Evolutionary conservation across 2,797 vertebrate species (phyloP).

Genomic region (Pelochelys cantorii): DNA sequence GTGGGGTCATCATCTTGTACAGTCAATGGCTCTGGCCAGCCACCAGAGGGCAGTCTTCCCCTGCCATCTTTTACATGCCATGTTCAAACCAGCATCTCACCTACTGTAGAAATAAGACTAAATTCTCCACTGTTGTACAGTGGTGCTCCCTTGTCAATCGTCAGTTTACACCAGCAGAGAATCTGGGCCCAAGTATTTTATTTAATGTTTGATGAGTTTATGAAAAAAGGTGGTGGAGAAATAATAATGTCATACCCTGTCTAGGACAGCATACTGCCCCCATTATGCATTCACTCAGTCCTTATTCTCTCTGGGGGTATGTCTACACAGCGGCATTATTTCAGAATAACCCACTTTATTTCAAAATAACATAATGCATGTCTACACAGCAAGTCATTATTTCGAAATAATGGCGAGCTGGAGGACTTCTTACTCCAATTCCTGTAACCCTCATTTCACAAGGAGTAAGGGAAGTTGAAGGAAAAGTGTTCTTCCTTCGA

Average conservation of each 20-base stretch:
- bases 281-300: neutral
- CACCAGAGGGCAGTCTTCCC: conserved; percentile 1
- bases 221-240: no score
- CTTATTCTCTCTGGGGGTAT: neutral
- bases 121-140: neutral
- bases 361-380: no score
- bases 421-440: no score
- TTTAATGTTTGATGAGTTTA: neutral
- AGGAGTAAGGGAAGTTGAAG: no score
- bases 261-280: neutral
- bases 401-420: no score
- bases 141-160: neutral
- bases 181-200: neutral
- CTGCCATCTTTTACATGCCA: neutral
- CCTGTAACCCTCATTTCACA: no score
- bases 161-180: neutral
- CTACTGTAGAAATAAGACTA: neutral
- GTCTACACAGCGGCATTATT: no score
- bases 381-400: no score
- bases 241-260: neutral
- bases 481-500: no score
- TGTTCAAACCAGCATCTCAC: neutral
- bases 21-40: neutral
- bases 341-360: no score
- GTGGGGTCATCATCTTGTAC: neutral